Percentiles rank a stretch among this genome's conserved stretches.
These are phyloP conservation scores for Dipodomys stephensi DNA, from an alignment of 2,113 vertebrate genomes.

Conservation along the genomic window DNA sequence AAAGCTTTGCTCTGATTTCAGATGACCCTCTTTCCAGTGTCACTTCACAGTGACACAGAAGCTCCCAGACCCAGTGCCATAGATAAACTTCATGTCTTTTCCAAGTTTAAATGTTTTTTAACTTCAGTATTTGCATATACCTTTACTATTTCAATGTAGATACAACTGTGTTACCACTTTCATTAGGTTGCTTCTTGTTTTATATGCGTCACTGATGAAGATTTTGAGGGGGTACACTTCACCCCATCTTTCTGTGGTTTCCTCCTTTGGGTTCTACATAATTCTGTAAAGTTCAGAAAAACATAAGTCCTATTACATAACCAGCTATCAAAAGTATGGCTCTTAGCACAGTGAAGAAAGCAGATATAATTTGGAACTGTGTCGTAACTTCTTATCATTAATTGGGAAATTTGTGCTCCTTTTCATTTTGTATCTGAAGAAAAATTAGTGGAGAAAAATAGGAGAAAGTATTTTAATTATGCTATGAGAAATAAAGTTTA, in stretches of 20 bases:
- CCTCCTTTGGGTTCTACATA: neutral
- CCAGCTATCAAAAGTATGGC: neutral
- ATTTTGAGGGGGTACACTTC: neutral
- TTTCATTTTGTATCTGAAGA: neutral
- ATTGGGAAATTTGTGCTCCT: neutral
- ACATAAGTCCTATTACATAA: neutral
- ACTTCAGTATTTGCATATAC: neutral
- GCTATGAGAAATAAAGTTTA: slow-evolving; percentile 40
- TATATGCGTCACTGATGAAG: slow-evolving; percentile 18
- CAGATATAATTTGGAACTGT: neutral
- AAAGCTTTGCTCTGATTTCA: neutral
- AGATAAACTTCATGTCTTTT: neutral
- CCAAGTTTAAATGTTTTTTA: neutral
- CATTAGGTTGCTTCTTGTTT: neutral
- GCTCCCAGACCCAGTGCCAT: neutral
- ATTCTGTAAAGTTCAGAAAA: neutral
- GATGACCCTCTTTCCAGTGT: neutral
- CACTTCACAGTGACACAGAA: neutral
- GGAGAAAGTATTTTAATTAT: slow-evolving; percentile 9
- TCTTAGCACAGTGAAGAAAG: neutral
- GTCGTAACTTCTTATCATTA: neutral
- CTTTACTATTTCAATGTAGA: neutral
- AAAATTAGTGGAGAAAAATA: neutral
- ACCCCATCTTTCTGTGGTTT: neutral
- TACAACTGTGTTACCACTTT: neutral